Conservation (phyloP, 2,797 vertebrate species). For the Eidolon dupreanum region DNA sequence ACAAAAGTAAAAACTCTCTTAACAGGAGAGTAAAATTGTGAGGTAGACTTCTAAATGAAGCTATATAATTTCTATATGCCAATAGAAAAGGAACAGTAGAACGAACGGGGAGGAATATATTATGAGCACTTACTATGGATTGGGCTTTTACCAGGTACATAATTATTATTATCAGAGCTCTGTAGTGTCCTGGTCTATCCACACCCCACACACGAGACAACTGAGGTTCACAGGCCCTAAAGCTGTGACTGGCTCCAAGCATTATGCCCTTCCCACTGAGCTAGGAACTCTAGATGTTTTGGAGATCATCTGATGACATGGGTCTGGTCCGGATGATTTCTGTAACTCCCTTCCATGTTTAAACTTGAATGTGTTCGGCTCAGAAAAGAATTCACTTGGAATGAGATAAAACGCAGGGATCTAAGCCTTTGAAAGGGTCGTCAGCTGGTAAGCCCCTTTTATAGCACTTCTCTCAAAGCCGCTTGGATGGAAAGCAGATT, state of each 20-base stretch:
- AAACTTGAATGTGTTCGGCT: not conserved
- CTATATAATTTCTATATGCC: not conserved
- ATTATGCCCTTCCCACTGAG: not conserved
- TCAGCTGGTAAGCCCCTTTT: not conserved
- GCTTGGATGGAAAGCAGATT: slow-evolving; percentile 44
- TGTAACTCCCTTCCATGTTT: not conserved
- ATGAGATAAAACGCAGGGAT: not conserved
- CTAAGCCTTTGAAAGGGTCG: not conserved
- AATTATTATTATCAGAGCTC: not conserved
- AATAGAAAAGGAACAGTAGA: not conserved
- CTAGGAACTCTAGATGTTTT: not conserved
- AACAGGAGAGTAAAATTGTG: not conserved
- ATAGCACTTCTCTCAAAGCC: slow-evolving; percentile 58
- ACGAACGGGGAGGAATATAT: too few relatives aligned
- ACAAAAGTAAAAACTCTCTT: not conserved
- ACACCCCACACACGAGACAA: not conserved
- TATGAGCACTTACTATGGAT: not conserved
- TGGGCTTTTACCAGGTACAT: not conserved
- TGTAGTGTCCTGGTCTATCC: not conserved
- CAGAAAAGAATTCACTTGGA: slow-evolving; percentile 25
- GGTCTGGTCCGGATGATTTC: not conserved
- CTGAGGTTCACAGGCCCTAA: not conserved
- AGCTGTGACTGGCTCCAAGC: not conserved
- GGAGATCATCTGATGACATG: not conserved
- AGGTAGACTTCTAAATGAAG: not conserved